phyloP scores from a whole-genome alignment of 2,888 invertebrate genomes.

The Drosophila algonquin region DNA sequence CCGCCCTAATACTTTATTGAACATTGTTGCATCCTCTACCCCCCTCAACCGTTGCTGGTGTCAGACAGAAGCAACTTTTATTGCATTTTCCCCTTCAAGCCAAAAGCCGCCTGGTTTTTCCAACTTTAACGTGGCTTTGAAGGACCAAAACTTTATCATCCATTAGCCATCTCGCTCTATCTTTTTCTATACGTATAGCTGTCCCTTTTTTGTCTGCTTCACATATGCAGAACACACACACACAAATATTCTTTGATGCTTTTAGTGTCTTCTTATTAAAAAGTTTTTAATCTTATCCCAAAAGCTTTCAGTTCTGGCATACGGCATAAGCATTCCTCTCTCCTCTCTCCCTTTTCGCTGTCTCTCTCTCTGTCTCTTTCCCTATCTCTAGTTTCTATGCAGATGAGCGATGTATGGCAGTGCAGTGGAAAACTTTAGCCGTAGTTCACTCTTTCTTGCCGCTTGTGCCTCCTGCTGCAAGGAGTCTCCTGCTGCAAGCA shows the following conservation, averaged over 20 bases:
- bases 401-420: conserved; percentile 60
- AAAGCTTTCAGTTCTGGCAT: conserved; percentile 54
- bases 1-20: conserved; percentile 69
- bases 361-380: conserved; percentile 10
- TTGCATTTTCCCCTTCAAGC: conserved; percentile 59
- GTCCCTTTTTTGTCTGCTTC: conserved; percentile 40
- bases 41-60: conserved; percentile 16
- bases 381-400: conserved; percentile 33
- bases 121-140: conserved; percentile 53
- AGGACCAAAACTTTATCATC: conserved; percentile 47
- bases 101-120: conserved; percentile 18
- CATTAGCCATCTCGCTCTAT: conserved; percentile 2
- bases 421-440: conserved; percentile 63
- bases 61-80: conserved; percentile 62
- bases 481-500: conserved; percentile 33
- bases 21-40: conserved; percentile 67
- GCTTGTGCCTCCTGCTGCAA: conserved; percentile 27
- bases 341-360: neutral
- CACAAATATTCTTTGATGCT: conserved; percentile 72
- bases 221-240: conserved; percentile 44
- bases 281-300: conserved; percentile 71
- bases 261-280: conserved; percentile 78
- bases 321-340: conserved; percentile 43
- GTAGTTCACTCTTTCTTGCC: conserved; percentile 38
- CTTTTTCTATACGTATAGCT: neutral